Percentiles rank a stretch among this genome's conserved stretches.
Conservation (phyloP, 1,140 invertebrate species). For the Rhizoglyphus robini region DNA sequence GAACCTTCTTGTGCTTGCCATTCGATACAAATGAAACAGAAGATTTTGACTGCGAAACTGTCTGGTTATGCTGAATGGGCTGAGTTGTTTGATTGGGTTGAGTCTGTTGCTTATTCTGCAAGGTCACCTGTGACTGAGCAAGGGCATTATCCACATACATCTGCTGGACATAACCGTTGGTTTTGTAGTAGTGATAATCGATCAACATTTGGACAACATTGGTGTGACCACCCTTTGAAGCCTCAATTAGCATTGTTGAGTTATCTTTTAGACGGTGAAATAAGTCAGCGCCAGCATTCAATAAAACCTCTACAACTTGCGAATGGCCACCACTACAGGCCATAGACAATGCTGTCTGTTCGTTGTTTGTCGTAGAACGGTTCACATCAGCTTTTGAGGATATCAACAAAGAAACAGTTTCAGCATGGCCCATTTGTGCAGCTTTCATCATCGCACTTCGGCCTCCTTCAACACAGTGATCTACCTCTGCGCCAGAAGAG, state of each 20-base stretch:
- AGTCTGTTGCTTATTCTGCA: too few relatives aligned
- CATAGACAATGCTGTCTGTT: slow-evolving; percentile 91
- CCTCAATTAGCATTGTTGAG: slow-evolving; percentile 95
- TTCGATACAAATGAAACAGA: neutral
- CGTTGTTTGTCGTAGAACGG: slow-evolving; percentile 66
- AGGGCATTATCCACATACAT: neutral
- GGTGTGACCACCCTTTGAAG: slow-evolving; percentile 90
- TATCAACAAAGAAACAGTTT: slow-evolving; percentile 90
- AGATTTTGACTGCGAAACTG: too few relatives aligned
- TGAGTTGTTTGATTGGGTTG: too few relatives aligned
- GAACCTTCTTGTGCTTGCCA: neutral
- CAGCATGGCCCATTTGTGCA: slow-evolving; percentile 95
- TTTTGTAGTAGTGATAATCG: slow-evolving; percentile 68
- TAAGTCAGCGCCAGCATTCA: slow-evolving; percentile 79
- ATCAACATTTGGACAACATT: slow-evolving; percentile 83
- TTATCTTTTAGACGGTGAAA: slow-evolving; percentile 90
- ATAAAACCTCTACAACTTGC: slow-evolving; percentile 73
- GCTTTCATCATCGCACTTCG: slow-evolving; percentile 96
- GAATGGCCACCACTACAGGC: slow-evolving; percentile 92
- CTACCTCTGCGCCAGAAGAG: slow-evolving; percentile 73
- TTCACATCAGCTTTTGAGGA: slow-evolving; percentile 82
- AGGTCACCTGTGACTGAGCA: too few relatives aligned
- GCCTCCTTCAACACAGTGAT: slow-evolving; percentile 84
- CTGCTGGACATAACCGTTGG: neutral
- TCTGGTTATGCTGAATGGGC: too few relatives aligned